These are phyloP conservation scores for Scaptomyza caliginosa DNA, from an alignment of 2,888 invertebrate genomes.

Conservation along the genomic window DNA sequence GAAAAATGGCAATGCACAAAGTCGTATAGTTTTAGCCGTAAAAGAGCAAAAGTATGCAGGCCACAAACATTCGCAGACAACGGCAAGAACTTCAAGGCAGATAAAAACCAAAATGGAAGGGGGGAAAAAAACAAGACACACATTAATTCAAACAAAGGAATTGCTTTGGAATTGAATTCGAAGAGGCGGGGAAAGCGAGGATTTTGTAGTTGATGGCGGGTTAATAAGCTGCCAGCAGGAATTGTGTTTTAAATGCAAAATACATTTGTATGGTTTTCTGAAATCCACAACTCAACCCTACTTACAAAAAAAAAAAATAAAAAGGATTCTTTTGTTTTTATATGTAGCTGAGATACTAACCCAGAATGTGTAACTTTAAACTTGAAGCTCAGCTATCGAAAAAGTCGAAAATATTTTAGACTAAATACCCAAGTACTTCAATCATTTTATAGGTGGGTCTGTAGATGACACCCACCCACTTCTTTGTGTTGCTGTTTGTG, in stretches of 20 bases:
- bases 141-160: conserved; percentile 27
- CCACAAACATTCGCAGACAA: conserved; percentile 66
- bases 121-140: neutral
- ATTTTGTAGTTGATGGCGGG: conserved; percentile 20
- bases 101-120: neutral
- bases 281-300: neutral
- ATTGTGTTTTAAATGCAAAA: conserved; percentile 24
- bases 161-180: conserved; percentile 29
- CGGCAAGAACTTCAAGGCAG: conserved; percentile 34
- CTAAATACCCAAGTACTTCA: conserved; percentile 14
- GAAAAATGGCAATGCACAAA: conserved; percentile 61
- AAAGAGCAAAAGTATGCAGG: conserved; percentile 69
- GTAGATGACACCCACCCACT: neutral
- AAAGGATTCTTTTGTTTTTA: neutral
- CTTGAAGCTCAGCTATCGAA: neutral
- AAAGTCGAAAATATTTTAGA: neutral
- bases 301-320: neutral
- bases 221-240: conserved; percentile 43
- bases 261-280: neutral
- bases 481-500: neutral
- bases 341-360: neutral
- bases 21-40: conserved; percentile 54
- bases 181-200: neutral
- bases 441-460: conserved; percentile 3
- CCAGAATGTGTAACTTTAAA: neutral